Percentiles rank a stretch among this genome's conserved stretches.
Conservation (phyloP, 2,797 vertebrate species). For the Phataginus tricuspis region DNA sequence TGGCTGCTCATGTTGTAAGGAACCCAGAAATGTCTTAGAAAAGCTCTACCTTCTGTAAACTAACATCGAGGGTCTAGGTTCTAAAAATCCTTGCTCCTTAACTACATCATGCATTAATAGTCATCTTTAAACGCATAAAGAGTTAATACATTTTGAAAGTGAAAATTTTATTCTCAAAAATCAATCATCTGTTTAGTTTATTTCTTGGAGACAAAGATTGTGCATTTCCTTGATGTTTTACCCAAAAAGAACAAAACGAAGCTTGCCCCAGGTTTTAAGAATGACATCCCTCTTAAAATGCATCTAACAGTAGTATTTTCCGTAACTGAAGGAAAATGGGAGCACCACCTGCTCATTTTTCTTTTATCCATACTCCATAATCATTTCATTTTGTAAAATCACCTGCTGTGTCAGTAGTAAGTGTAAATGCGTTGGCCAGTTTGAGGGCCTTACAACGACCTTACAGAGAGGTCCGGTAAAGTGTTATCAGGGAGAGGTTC, state of each 20-base stretch:
- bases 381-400: not conserved
- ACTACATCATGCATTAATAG: not conserved
- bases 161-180: not conserved
- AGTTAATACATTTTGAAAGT: not conserved
- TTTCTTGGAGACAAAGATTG: not conserved
- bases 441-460: not conserved
- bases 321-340: not conserved
- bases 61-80: not conserved
- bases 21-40: not conserved
- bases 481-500: not conserved
- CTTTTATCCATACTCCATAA: not conserved
- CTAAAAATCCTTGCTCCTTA: too few species aligned
- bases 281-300: not conserved
- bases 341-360: not conserved
- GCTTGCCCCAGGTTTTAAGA: not conserved
- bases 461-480: not conserved
- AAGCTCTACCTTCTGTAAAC: rapidly evolving
- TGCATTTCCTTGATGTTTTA: not conserved
- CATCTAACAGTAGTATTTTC: not conserved
- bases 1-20: not conserved
- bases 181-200: not conserved
- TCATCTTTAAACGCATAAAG: not conserved
- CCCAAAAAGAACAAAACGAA: not conserved
- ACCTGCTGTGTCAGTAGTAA: not conserved
- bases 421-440: not conserved